Evolutionary conservation across 2,797 vertebrate species (phyloP).

Genomic region (Pseudomugil tenellus): DNA sequence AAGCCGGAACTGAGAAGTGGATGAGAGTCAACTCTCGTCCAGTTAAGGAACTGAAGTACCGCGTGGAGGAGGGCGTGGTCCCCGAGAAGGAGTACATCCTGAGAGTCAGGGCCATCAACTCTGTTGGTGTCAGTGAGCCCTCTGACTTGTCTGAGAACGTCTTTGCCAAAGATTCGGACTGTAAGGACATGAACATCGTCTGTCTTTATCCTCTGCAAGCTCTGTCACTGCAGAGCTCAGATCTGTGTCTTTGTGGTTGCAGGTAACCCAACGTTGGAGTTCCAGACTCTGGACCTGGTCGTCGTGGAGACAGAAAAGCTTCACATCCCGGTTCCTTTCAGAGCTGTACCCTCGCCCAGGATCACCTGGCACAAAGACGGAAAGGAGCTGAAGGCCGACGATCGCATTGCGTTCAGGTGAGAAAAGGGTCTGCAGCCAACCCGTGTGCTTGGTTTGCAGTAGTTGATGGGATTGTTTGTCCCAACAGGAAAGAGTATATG

Average conservation of each 20-base stretch:
- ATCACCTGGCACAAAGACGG: constrained; percentile 97
- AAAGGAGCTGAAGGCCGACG: constrained; percentile 91
- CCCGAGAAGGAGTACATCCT: constrained; percentile 96
- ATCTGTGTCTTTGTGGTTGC: constrained; percentile 12
- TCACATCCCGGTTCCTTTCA: constrained; percentile 91
- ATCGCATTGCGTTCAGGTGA: constrained; percentile 87
- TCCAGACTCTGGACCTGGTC: constrained; percentile 91
- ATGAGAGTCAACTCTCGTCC: constrained; percentile 98
- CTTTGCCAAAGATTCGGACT: constrained; percentile 94
- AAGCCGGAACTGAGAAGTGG: constrained; percentile 97
- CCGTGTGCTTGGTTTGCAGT: not conserved
- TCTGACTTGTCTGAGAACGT: constrained; percentile 97
- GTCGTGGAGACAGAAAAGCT: constrained; percentile 95
- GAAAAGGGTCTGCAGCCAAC: not conserved
- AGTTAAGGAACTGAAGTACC: constrained; percentile 94
- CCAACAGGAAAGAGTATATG: constrained; percentile 84
- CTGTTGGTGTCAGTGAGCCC: constrained; percentile 92
- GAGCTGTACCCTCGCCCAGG: constrained; percentile 90
- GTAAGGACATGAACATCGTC: constrained; percentile 73
- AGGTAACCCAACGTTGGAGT: constrained; percentile 93
- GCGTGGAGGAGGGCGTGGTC: constrained; percentile 91
- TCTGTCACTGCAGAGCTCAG: too few relatives aligned
- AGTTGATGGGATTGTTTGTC: constrained; percentile 29
- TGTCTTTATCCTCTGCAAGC: too few relatives aligned
- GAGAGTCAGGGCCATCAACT: constrained; percentile 94